phyloP scores from a whole-genome alignment of 2,888 invertebrate species.

The Habrosyne pyritoides region DNA sequence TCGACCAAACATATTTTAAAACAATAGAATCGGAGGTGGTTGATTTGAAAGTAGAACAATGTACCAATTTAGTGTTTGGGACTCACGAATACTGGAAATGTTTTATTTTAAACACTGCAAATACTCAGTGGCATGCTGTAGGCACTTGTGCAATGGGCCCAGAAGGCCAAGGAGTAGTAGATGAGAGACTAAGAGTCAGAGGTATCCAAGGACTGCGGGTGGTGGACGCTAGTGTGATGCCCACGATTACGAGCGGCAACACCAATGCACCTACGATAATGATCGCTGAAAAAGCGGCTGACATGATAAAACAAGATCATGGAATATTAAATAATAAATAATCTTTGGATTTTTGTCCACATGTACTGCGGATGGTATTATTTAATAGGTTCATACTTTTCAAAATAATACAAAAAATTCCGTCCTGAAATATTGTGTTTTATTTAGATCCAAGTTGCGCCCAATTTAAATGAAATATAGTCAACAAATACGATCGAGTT shows the following conservation, averaged over 20 bases:
- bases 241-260: slow-evolving; percentile 83
- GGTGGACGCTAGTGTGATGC: slow-evolving; percentile 86
- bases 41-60: slow-evolving; percentile 30
- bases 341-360: no score
- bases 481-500: no score
- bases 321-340: no score
- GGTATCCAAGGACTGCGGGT: slow-evolving; percentile 82
- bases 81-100: slow-evolving; percentile 52
- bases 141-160: slow-evolving; percentile 57
- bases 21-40: slow-evolving; percentile 30
- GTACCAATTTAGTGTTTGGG: slow-evolving; percentile 27
- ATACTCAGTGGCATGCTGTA: slow-evolving; percentile 82
- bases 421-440: no score
- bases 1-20: slow-evolving; percentile 40
- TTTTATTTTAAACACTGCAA: slow-evolving; percentile 57
- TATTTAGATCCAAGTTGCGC: no score
- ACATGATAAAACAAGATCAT: slow-evolving; percentile 77
- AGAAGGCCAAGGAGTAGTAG: slow-evolving; percentile 42
- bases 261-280: slow-evolving; percentile 85
- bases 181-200: slow-evolving; percentile 63
- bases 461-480: no score
- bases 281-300: slow-evolving; percentile 85
- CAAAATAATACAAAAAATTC: no score
- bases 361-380: no score
- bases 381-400: no score